Evolutionary conservation across 2,888 invertebrate species (phyloP).

Genomic region (Hesperia comma): DNA sequence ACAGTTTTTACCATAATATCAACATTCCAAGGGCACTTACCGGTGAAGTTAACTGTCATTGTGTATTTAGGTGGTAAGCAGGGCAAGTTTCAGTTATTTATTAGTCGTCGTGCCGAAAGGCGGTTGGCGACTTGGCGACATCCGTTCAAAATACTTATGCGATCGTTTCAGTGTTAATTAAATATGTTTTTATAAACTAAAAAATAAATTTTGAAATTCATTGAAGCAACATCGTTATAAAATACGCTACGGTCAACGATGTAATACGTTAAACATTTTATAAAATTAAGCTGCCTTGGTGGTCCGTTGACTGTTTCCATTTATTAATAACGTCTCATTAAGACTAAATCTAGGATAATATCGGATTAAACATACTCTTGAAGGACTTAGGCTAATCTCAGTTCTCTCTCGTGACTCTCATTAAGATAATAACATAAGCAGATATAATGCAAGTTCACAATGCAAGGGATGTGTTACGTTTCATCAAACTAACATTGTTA

Average conservation of each 20-base stretch:
- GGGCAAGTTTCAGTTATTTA: neutral
- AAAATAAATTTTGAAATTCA: too few relatives aligned
- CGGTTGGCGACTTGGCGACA: too few relatives aligned
- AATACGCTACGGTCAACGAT: too few relatives aligned
- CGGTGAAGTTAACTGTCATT: slow-evolving; percentile 1
- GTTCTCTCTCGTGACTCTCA: neutral
- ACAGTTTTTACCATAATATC: slow-evolving; percentile 33
- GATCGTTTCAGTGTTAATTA: too few relatives aligned
- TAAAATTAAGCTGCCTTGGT: too few relatives aligned
- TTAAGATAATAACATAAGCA: slow-evolving; percentile 7
- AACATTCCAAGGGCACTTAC: slow-evolving; percentile 18
- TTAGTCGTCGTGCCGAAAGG: neutral
- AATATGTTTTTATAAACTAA: too few relatives aligned
- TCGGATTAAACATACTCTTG: neutral
- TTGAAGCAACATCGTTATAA: too few relatives aligned
- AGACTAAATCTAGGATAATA: neutral
- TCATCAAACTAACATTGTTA: neutral
- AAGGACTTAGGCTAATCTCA: neutral
- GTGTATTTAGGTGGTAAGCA: neutral
- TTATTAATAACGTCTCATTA: neutral
- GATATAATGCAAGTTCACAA: neutral
- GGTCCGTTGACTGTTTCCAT: neutral
- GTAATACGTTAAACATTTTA: too few relatives aligned
- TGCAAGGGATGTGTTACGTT: neutral
- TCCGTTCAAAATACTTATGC: too few relatives aligned